Conservation (phyloP, 2,888 invertebrate genomes). For the Dicycla oo region DNA sequence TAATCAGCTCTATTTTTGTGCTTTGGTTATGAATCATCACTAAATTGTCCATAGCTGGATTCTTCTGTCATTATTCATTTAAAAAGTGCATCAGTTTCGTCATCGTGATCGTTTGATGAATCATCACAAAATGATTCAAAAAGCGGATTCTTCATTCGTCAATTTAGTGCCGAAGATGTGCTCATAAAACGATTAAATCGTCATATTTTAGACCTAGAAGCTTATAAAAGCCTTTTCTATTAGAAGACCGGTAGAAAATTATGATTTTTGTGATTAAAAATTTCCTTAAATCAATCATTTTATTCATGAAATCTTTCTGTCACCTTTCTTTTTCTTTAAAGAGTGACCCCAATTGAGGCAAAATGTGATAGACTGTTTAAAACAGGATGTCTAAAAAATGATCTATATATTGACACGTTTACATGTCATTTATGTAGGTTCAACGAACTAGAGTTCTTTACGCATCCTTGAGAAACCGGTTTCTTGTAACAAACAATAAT, state of each 20-base stretch:
- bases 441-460: constrained; percentile 20
- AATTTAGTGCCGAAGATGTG: neutral
- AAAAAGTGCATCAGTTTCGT: neutral
- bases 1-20: neutral
- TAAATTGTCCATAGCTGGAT: neutral
- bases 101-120: neutral
- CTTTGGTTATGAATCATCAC: constrained; percentile 14
- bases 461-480: constrained; percentile 32
- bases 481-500: neutral
- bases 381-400: neutral
- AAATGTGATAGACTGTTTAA: neutral
- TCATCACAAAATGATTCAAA: neutral
- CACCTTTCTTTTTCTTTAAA: neutral
- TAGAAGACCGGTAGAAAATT: neutral
- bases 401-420: constrained; percentile 12
- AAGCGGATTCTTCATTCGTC: neutral
- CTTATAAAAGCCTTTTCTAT: neutral
- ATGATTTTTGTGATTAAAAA: neutral
- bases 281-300: neutral
- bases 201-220: neutral
- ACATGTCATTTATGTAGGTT: constrained; percentile 1
- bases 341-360: neutral
- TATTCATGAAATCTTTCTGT: neutral
- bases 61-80: neutral
- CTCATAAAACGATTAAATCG: neutral